A percentile compares a stretch with the other conserved stretches of the same genome.
These are phyloP conservation scores for Apostichopus parvimensis DNA, from an alignment of 35 echinoderm and acorn worm genomes.

Conservation along the genomic window DNA sequence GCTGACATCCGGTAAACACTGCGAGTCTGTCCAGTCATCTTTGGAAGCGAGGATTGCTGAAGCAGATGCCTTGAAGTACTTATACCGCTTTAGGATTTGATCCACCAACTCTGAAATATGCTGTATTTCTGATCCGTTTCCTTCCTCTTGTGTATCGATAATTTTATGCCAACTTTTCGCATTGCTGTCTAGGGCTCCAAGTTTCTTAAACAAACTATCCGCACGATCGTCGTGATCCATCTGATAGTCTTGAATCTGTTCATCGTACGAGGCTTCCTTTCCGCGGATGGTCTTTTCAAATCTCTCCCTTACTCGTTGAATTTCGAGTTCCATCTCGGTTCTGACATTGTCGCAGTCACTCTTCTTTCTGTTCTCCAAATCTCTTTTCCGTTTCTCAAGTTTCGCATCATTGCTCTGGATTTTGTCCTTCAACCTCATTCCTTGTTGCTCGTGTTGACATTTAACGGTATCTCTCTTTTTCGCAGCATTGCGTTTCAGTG, in stretches of 20 bases:
- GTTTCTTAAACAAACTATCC: neutral
- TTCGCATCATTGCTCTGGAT: neutral
- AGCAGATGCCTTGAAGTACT: neutral
- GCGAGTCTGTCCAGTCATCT: neutral
- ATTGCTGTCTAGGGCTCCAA: neutral
- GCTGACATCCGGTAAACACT: neutral
- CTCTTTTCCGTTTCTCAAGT: neutral
- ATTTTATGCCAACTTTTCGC: neutral
- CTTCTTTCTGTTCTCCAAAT: neutral
- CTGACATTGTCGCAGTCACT: neutral
- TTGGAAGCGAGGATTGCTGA: neutral
- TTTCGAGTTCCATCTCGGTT: conserved; percentile 4
- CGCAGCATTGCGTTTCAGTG: neutral
- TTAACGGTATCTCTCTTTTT: neutral
- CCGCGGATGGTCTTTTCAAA: neutral
- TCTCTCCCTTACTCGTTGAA: neutral
- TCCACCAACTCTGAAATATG: neutral
- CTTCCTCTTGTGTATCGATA: neutral
- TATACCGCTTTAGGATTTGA: neutral
- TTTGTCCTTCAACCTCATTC: neutral
- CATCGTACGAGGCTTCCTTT: neutral
- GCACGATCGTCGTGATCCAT: neutral
- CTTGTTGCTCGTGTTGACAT: neutral
- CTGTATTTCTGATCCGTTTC: neutral
- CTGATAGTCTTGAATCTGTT: neutral